These are phyloP conservation scores for Merops nubicus DNA, from an alignment of 2,113 vertebrate genomes.

Conservation along the genomic window DNA sequence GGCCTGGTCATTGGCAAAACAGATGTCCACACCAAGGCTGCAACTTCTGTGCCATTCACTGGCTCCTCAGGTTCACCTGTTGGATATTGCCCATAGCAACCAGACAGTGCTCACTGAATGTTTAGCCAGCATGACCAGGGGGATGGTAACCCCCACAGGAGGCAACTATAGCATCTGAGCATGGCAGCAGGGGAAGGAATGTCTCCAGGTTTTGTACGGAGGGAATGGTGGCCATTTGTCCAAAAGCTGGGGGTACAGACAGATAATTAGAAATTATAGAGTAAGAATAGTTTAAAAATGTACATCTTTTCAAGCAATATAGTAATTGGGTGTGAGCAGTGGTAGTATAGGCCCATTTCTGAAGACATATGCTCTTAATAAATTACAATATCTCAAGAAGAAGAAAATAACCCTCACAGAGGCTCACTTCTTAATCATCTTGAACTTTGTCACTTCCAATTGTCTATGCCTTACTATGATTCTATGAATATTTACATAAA, in stretches of 20 bases:
- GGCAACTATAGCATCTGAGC: not conserved
- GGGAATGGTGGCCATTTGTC: not conserved
- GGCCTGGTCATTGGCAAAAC: too few species aligned
- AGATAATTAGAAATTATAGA: not conserved
- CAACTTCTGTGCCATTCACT: not conserved
- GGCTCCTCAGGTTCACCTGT: not conserved
- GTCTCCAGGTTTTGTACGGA: not conserved
- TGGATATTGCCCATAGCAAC: not conserved
- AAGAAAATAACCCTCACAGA: not conserved
- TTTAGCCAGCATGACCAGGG: not conserved
- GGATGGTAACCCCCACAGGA: fast-evolving
- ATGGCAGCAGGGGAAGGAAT: not conserved
- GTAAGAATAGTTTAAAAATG: not conserved
- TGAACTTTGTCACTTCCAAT: not conserved
- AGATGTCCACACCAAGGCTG: not conserved
- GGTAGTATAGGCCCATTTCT: not conserved
- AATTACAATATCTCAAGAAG: not conserved
- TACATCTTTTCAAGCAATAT: not conserved
- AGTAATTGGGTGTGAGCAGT: not conserved
- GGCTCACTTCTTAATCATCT: not conserved
- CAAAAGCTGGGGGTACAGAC: not conserved
- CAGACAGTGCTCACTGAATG: not conserved
- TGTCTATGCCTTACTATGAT: not conserved
- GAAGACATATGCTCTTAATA: not conserved
- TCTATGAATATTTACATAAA: not conserved